Evolutionary conservation across 2,888 invertebrate genomes (phyloP).

Genomic region (Epiblema foenella): DNA sequence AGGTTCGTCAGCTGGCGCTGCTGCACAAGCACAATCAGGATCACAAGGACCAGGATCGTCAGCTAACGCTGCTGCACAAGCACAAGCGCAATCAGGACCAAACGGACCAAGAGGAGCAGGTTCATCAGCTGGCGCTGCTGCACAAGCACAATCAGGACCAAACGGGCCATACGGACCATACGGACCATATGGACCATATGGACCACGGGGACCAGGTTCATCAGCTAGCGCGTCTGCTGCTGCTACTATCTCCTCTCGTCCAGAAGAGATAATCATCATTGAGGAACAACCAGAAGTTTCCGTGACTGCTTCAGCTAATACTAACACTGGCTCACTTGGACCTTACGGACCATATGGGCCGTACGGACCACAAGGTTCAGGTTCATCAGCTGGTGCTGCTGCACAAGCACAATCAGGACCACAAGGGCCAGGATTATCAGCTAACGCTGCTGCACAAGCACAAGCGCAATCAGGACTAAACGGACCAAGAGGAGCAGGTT

Average conservation of each 20-base stretch:
- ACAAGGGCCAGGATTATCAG: slow-evolving; percentile 20
- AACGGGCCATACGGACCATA: not conserved
- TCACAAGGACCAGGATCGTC: slow-evolving; percentile 28
- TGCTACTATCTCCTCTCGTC: not conserved
- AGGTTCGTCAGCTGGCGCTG: too few relatives aligned
- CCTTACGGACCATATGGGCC: slow-evolving; percentile 21
- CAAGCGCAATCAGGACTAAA: slow-evolving; percentile 6
- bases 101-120: not conserved
- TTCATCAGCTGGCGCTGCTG: slow-evolving; percentile 9
- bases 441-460: slow-evolving; percentile 1
- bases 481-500: slow-evolving; percentile 16
- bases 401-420: slow-evolving; percentile 9
- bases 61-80: slow-evolving; percentile 7
- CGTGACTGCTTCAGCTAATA: not conserved
- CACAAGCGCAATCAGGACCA: not conserved
- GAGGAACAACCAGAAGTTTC: slow-evolving; percentile 12
- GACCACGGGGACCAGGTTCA: slow-evolving; percentile 6
- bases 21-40: not conserved
- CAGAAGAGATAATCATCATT: slow-evolving; percentile 8
- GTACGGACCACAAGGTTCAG: slow-evolving; percentile 21
- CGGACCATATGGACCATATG: not conserved
- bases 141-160: not conserved
- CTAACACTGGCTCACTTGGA: slow-evolving; percentile 1
- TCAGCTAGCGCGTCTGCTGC: not conserved
- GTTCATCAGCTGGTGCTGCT: not conserved